Base-by-base conservation (phyloP, 2,113 vertebrate genomes). In the Pteruthius melanotis region DNA sequence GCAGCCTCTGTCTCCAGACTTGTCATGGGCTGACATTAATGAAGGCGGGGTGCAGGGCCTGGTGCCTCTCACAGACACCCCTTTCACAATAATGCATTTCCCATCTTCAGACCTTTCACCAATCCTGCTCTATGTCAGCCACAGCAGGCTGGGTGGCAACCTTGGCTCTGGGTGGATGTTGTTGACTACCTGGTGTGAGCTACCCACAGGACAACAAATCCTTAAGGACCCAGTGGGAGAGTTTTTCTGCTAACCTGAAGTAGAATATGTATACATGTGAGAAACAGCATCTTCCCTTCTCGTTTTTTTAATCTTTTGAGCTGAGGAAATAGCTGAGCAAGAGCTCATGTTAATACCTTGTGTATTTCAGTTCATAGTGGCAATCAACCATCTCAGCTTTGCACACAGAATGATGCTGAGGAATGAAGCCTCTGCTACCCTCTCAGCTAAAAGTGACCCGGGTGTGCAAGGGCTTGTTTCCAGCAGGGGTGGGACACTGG, bases 251-350 rank as follows among this genome's bases (percentile, higher is more conserved):
- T 57, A 47, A 56, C 13, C 20, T 71, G 61, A 76, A 80, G 39
- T 16, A 56, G 12, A 28, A 53, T 7, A 22, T 53, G 14, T 16
- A 53, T 39, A 33, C 27, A 24, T 27, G 26, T 69, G 45, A 59
- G 35, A 76, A 86, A 71, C 11, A 79, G 27, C 23, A 68, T 42
- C 7, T 19, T 61, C 23, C 8, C 13, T 90, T 59, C 42, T 63
- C 6, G 1, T 2, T 3, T 79, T 79, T 83, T 60, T 12, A 5
- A 31, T 31, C 37, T 9, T 81, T 75, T 24, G 28, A 68, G 44
- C 26, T 0, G 0, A 52, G 0, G 0, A 60, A 68, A 65, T 4
- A 63, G 28, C 26, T 66, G 71, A 91, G 28, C 37, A 50, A 79
- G 8, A 44, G 27, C 2, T 71, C 19, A 10, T 16, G 20, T 60